Evolutionary conservation across 2,113 vertebrate species (phyloP).

Genomic region (Chinchilla lanigera): DNA sequence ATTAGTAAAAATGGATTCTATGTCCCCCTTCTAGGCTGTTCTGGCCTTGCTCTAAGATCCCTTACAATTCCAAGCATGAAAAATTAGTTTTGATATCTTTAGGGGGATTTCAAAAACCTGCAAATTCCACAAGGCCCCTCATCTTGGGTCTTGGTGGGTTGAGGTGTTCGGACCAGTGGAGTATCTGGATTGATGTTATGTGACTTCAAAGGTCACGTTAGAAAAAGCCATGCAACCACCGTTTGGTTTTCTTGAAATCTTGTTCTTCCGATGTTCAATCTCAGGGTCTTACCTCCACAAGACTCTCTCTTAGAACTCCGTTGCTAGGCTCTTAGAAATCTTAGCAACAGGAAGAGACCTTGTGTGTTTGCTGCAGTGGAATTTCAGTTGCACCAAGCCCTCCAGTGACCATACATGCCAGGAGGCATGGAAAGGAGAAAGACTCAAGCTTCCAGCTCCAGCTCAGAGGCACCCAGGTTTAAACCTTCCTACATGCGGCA

Average conservation of each 20-base stretch:
- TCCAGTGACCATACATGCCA: accelerated
- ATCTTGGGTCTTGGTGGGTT: background rate
- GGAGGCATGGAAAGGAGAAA: background rate
- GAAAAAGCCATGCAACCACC: background rate
- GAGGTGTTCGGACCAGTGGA: background rate
- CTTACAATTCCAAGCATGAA: background rate
- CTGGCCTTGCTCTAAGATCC: background rate
- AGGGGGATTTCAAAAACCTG: background rate
- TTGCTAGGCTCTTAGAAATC: background rate
- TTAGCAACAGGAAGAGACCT: background rate
- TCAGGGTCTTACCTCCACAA: background rate
- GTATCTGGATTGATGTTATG: background rate
- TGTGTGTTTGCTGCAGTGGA: no score
- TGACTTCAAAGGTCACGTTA: background rate
- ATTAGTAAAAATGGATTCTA: background rate
- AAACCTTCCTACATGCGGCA: background rate
- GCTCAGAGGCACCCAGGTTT: background rate
- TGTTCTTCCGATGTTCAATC: background rate
- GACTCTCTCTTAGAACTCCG: background rate
- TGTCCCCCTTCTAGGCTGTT: background rate
- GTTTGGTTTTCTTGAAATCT: background rate
- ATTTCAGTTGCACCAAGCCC: background rate
- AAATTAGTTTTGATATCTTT: background rate
- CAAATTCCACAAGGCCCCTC: background rate
- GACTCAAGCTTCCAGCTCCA: background rate